These are phyloP conservation scores for Diglossa cyanea DNA, from an alignment of 2,797 vertebrate genomes.

Conservation along the genomic window DNA sequence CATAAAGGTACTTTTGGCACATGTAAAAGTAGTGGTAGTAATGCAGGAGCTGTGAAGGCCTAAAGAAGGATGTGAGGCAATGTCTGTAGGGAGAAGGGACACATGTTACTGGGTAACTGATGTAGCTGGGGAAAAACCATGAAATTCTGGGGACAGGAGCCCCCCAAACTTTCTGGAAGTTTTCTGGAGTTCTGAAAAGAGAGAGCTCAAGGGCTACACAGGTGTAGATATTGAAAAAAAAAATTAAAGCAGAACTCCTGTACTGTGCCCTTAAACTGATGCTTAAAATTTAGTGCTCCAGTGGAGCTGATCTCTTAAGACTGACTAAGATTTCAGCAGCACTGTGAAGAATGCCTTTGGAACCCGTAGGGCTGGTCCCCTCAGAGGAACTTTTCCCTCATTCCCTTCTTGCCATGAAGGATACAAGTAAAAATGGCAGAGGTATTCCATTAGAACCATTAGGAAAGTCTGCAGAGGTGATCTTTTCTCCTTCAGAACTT, in stretches of 20 bases:
- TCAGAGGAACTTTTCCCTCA: not conserved
- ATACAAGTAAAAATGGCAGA: not conserved
- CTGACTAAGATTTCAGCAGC: not conserved
- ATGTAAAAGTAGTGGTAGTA: not conserved
- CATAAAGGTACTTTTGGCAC: not conserved
- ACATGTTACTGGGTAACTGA: not conserved
- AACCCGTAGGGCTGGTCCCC: not conserved
- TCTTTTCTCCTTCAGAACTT: not conserved
- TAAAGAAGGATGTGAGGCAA: not conserved
- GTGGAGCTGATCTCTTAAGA: not conserved
- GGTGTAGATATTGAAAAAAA: no score
- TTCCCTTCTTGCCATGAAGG: not conserved
- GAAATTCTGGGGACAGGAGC: not conserved
- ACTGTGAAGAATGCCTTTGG: not conserved
- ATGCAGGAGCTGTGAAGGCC: not conserved
- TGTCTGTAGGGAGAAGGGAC: not conserved
- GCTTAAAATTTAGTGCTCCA: not conserved
- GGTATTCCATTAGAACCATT: not conserved
- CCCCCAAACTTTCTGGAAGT: not conserved
- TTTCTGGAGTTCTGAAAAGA: not conserved
- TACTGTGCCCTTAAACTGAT: not conserved
- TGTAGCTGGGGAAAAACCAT: not conserved
- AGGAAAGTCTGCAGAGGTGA: not conserved
- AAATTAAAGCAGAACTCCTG: not conserved
- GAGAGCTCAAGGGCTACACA: not conserved